phyloP scores from a whole-genome alignment of 2,888 invertebrate genomes.

The Scrobipalpa costella region DNA sequence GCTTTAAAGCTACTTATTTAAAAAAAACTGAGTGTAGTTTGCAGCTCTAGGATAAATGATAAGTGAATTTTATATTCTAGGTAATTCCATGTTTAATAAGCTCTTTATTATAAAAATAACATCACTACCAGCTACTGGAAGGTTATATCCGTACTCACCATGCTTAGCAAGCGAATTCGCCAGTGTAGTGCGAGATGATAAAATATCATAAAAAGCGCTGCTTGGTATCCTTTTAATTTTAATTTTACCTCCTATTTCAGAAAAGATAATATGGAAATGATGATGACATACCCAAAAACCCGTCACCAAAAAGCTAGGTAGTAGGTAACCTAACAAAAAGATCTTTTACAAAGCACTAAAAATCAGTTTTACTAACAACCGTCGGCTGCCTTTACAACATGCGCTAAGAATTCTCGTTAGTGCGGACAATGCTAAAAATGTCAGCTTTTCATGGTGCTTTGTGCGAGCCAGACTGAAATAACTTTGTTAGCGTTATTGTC shows the following conservation, averaged over 20 bases:
- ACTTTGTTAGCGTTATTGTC: slow-evolving; percentile 45
- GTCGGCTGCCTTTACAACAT: slow-evolving; percentile 25
- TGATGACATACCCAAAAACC: background rate
- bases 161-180: too few species aligned
- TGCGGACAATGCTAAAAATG: slow-evolving; percentile 45
- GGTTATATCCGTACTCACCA: too few species aligned
- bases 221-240: too few species aligned
- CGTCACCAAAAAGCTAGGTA: background rate
- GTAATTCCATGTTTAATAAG: too few species aligned
- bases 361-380: slow-evolving; percentile 29
- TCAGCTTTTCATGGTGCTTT: slow-evolving; percentile 36
- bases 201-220: too few species aligned
- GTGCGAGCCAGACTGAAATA: slow-evolving; percentile 43
- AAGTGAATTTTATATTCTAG: too few species aligned
- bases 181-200: too few species aligned
- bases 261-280: background rate
- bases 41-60: too few species aligned
- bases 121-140: too few species aligned
- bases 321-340: slow-evolving; percentile 3
- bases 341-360: slow-evolving; percentile 22
- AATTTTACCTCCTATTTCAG: background rate
- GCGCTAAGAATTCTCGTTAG: slow-evolving; percentile 39
- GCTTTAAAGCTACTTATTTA: too few species aligned
- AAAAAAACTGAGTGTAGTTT: too few species aligned
- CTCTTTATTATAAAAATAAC: too few species aligned